phyloP scores from a whole-genome alignment of 2,888 invertebrate genomes.

The Petrophora chlorosata region DNA sequence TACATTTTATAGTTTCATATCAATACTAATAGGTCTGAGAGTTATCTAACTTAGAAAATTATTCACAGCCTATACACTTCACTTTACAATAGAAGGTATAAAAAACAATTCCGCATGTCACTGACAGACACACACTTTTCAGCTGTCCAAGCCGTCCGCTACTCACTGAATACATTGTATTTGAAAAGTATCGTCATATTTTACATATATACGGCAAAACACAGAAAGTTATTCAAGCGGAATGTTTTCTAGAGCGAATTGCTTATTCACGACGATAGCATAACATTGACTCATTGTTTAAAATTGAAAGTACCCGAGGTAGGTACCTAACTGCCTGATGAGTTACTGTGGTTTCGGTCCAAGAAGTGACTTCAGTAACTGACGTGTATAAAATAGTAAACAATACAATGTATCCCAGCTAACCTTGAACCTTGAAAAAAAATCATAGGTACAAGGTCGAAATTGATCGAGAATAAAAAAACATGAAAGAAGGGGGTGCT shows the following conservation, averaged over 20 bases:
- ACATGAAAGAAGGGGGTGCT: no score
- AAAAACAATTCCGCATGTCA: not conserved
- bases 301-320: constrained; percentile 7
- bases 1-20: no score
- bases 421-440: no score
- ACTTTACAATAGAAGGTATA: not conserved
- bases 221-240: not conserved
- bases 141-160: not conserved
- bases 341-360: no score
- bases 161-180: constrained; percentile 1
- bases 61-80: not conserved
- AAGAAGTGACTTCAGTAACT: no score
- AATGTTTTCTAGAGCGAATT: constrained; percentile 14
- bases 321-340: not conserved
- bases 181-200: constrained; percentile 1
- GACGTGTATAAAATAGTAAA: no score
- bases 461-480: no score
- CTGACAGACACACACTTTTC: not conserved
- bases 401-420: no score
- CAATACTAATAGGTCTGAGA: not conserved
- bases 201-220: constrained; percentile 9
- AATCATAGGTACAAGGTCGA: no score
- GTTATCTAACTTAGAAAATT: not conserved
- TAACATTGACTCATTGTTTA: constrained; percentile 18
- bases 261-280: constrained; percentile 14